Base-by-base conservation (phyloP, 2,888 invertebrate genomes). In the Azorinus chamasolen region DNA sequence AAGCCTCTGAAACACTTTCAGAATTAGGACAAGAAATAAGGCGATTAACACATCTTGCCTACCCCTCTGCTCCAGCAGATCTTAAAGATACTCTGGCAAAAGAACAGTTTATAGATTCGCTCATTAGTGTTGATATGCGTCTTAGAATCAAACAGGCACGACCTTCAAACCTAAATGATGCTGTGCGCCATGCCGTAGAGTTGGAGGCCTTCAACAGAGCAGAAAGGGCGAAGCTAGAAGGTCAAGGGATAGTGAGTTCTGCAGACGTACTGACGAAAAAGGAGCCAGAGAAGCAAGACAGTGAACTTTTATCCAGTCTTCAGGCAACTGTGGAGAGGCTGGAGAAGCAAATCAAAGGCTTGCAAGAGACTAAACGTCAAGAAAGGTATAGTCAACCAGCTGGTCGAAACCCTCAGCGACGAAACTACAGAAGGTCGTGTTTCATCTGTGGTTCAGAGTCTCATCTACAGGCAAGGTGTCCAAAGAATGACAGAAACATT, bases 11-110 rank as follows among this genome's bases (percentile, higher is more conserved):
- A 37, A 63, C 18, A n/a, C 5, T 53, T 16, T 51, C 63, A 22
- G 63, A 63, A 50, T 22, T 62, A 16, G 62, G 50, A 16, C 64
- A 64, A 41, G 64, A 64, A 16, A 43, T 64, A 8, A 53, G 54
- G 12, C 8, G 53, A 18, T 25, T 64, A 6, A 54, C 64, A 18
- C 45, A 64, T 54, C 24, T 43, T 4, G 64, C 64, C 8, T 64
- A 64, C 54, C 20, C 62, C 10, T 48, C 50, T n/a, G 62, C 62
- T n/a, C 62, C 37, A 3, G n/a, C n/a, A n/a, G n/a, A n/a, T n/a
- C n/a, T n/a, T n/a, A n/a, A n/a, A n/a, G n/a, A n/a, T n/a, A n/a
- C n/a, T n/a, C n/a, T n/a, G n/a, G n/a, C n/a, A n/a, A n/a, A n/a
- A n/a, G n/a, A n/a, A n/a, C n/a, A n/a, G n/a, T n/a, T n/a, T n/a